phyloP scores from a whole-genome alignment of 2,888 invertebrate genomes.

The Apamea crenata region DNA sequence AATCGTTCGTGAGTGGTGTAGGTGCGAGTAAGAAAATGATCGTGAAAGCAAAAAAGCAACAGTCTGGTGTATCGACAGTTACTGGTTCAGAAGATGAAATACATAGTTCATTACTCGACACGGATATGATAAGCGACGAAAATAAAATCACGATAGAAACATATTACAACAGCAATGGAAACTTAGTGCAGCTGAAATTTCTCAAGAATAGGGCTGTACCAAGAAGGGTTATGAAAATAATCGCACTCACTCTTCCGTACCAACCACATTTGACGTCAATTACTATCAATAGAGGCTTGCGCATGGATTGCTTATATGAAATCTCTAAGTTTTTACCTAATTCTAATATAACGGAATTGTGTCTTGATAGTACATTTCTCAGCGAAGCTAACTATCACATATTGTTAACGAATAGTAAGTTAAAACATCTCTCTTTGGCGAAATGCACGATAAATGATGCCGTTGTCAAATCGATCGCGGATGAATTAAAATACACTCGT shows the following conservation, averaged over 20 bases:
- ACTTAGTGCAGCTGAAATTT: conserved; percentile 75
- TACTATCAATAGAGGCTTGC: conserved; percentile 72
- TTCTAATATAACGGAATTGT: conserved; percentile 76
- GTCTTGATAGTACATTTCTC: conserved; percentile 74
- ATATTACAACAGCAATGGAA: conserved; percentile 68
- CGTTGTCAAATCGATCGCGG: conserved; percentile 71
- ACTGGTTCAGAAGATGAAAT: no score
- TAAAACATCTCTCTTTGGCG: conserved; percentile 77
- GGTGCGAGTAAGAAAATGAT: background rate
- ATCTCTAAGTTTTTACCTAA: conserved; percentile 71
- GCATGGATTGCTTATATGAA: conserved; percentile 71
- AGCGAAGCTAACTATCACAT: conserved; percentile 74
- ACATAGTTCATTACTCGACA: background rate
- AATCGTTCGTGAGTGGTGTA: background rate
- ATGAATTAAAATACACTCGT: conserved; percentile 65
- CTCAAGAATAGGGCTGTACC: conserved; percentile 73
- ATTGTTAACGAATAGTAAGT: conserved; percentile 67
- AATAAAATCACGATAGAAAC: conserved; percentile 58
- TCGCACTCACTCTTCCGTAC: conserved; percentile 73
- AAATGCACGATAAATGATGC: conserved; percentile 78
- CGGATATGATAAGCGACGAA: rapidly evolving
- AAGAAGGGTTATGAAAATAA: conserved; percentile 70
- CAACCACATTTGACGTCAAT: conserved; percentile 70
- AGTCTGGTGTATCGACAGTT: no score
- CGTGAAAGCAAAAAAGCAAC: no score